Percentiles rank a stretch among this genome's conserved stretches.
These are phyloP conservation scores for Nemotelus nigrinus DNA, from an alignment of 2,888 invertebrate genomes.

Conservation along the genomic window DNA sequence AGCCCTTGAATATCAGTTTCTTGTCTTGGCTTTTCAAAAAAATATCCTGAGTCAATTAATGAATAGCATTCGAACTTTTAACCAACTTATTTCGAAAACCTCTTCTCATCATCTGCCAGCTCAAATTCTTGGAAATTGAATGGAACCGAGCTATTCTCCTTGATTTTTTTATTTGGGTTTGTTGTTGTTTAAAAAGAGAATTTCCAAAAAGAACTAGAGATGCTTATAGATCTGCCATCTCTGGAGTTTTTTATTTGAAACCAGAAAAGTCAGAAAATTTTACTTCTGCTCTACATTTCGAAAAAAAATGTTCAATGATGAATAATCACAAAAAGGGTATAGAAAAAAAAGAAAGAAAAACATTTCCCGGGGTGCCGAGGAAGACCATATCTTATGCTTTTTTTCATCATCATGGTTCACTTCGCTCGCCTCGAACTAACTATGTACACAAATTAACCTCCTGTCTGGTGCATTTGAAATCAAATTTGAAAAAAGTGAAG, in stretches of 20 bases:
- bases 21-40: no score
- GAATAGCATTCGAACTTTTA: no score
- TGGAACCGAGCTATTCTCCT: no score
- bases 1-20: no score
- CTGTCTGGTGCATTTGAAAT: constrained; percentile 38
- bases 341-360: constrained; percentile 7
- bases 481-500: constrained; percentile 25
- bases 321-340: constrained; percentile 13
- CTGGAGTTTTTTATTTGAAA: neutral
- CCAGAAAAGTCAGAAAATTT: constrained; percentile 1
- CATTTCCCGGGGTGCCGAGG: neutral
- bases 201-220: neutral
- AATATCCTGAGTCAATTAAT: no score
- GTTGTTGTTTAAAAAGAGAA: no score
- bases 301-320: neutral
- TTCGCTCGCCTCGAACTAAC: constrained; percentile 5
- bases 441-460: constrained; percentile 31
- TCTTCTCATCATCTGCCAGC: no score
- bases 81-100: no score
- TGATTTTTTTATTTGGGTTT: no score
- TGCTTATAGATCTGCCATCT: constrained; percentile 4
- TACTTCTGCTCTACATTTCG: neutral
- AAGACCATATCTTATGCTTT: neutral
- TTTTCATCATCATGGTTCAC: neutral
- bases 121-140: no score